A percentile compares a stretch with the other conserved stretches of the same genome.
Conservation (phyloP, 64 coral and sea anemone species). For the Anthopleura sola region DNA sequence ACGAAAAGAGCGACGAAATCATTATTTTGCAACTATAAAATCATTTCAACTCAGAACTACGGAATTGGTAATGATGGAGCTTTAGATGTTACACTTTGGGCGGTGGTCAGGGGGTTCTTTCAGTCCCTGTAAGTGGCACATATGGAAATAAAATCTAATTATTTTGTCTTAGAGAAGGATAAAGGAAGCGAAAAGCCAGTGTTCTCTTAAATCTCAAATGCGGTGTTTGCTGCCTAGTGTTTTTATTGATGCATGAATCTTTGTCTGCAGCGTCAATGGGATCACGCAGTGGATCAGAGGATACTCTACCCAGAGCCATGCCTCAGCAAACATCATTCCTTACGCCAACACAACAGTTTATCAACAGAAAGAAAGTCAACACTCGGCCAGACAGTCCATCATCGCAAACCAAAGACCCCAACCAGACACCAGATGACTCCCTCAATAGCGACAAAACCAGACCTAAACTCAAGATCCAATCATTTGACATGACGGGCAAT, state of each 20-base stretch:
- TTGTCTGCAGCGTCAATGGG: not conserved
- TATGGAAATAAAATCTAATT: too few species aligned
- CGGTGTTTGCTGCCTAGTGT: not conserved
- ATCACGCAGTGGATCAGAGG: constrained; percentile 35
- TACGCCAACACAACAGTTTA: constrained; percentile 1
- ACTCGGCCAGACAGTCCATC: not conserved
- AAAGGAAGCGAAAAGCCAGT: too few species aligned
- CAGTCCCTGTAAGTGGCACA: too few species aligned
- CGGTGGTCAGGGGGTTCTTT: too few species aligned
- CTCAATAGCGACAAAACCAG: constrained; percentile 41
- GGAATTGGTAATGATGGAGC: too few species aligned
- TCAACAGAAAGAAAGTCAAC: constrained; percentile 42
- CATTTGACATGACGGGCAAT: constrained; percentile 80
- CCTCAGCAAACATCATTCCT: constrained; percentile 29
- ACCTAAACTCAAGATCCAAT: constrained; percentile 75
- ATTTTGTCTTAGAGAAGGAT: too few species aligned
- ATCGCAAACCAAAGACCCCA: constrained; percentile 27
- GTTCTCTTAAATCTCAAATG: too few species aligned
- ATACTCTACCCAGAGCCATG: constrained; percentile 39
- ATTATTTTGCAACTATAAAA: too few species aligned
- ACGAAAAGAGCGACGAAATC: too few species aligned
- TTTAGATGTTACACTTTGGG: too few species aligned
- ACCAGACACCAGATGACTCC: constrained; percentile 32
- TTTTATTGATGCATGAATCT: not conserved
- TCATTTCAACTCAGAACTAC: too few species aligned